Evolutionary conservation across 1,140 invertebrate genomes (phyloP), one percentile per base, ranked within the genome.

Genomic region (Holotrichia oblita): DNA sequence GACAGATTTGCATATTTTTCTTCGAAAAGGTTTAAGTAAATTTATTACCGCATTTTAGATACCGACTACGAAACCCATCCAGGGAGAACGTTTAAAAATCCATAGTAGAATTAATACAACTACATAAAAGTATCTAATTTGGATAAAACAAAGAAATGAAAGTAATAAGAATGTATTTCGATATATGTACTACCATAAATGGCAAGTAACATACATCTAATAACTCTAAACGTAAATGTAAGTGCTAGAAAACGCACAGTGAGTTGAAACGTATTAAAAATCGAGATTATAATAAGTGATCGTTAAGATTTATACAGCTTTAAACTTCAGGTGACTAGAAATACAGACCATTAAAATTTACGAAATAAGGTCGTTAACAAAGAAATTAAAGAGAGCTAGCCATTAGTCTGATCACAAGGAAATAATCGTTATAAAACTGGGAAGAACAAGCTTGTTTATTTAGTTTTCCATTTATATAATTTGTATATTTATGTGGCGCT

Each of bases 1-100:
- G 9, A 69, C 9, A 27, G 9, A 27, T 10, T 10, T 27, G 61
- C 22, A 69, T 27, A 27, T 69, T 8, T 69, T 69, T 27, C 7
- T 27, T 20, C 6, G 22, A 69, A 17, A 22, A 69, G 22, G 14
- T 48, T 48, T 22, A 69, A 3, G 22, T 27, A 27, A 10, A 24
- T 69, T 27, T 69, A 64, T 22, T 69, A 69, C 61, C 22, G 22
- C 22, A 69, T 69, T 69, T 69, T 69, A 69, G 61, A 7, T 69
- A 27, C 61, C 9, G 61, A 20, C 14, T 10, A 34, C 22, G 6
- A 69, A 48, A 48, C 10, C 44, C 44, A 48, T 6, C 10, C 44
- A 48, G 1, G 2, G n/a, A 14, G 44, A 48, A 2, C 2, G 27
- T 34, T 34, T 34, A 34, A 34, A 34, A 34, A 34, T 34, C 4